These are phyloP conservation scores for Eleutherodactylus coqui DNA, from an alignment of 2,797 vertebrate species.

Conservation along the genomic window DNA sequence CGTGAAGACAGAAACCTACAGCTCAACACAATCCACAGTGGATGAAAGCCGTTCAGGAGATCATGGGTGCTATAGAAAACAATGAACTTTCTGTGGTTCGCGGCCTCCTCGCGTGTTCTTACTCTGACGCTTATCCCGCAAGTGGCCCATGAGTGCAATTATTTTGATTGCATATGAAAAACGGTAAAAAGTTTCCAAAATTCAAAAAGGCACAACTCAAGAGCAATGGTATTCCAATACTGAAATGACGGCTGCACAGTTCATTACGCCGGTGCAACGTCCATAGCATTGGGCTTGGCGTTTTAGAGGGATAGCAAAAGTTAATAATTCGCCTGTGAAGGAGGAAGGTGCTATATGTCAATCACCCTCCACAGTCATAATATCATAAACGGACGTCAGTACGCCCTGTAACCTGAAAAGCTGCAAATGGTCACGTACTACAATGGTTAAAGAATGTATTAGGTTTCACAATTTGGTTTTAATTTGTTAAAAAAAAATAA, in stretches of 20 bases:
- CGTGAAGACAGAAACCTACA: too few species aligned
- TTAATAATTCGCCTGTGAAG: slow-evolving; percentile 32
- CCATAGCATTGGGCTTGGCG: not conserved
- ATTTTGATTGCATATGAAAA: not conserved
- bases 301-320: not conserved
- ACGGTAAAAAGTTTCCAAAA: too few species aligned
- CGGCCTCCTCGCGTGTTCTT: too few species aligned
- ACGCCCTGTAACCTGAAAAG: not conserved
- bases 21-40: too few species aligned
- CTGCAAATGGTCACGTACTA: slow-evolving; percentile 32
- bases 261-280: not conserved
- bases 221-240: not conserved
- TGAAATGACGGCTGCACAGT: not conserved
- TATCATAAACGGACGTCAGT: not conserved
- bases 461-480: slow-evolving; percentile 2
- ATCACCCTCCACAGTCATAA: not conserved
- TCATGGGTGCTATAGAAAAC: too few species aligned
- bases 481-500: not conserved
- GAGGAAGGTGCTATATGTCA: not conserved
- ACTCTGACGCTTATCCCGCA: too few species aligned
- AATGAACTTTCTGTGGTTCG: too few species aligned
- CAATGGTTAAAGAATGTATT: not conserved
- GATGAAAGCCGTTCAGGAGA: too few species aligned
- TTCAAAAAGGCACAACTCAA: not conserved
- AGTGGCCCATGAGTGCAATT: not conserved